Evolutionary conservation across 53 echinoderm and acorn worm species (phyloP), one percentile per base, ranked within the genome.

Genomic region (Stichopus horrens): DNA sequence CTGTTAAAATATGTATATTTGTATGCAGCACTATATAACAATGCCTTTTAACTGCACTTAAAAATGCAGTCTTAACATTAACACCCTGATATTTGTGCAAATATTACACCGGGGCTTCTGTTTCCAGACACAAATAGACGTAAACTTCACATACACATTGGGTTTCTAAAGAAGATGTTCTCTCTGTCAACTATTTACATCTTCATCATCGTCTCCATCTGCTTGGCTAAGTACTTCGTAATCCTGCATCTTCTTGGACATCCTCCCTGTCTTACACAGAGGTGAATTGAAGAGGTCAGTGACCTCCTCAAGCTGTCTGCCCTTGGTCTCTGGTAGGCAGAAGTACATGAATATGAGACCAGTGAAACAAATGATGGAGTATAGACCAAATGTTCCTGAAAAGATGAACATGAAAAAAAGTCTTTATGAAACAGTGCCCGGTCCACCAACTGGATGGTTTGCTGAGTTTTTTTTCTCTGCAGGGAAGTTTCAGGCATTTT

Each of bases 311-410:
- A 98, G 87, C 6, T 83, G 91, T 59, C 89, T 90, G 21, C 92
- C 98, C 86, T 98, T 98, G 16, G 98, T 98, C 88, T 98, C 98
- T 0, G 98, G 98, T 5, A 98, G 89, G 52, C 93, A 73, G 55
- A 91, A 51, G 89, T 77, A 90, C 21, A 98, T 76, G 86, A 98
- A 93, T 21, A 95, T 23, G 23, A 95, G 53, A 9, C 98, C 98
- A 11, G 89, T 52, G 20, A 94, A 75, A 23, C 94, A 92, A 53
- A 98, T 94, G 54, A 94, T 89, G 56, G 93, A 87, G 56, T 98
- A 98, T 67, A 98, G 86, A 58, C 92, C 92, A 89, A 98, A 98
- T 6, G 98, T 93, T 20, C 98, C 98, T 98, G 90, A 16, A 71
- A 68, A 71, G 6, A 37, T 37, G 37, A 37, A 37, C 37, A 37